These are phyloP conservation scores for Onthophagus sagittarius DNA, from an alignment of 2,888 invertebrate species.

Conservation along the genomic window DNA sequence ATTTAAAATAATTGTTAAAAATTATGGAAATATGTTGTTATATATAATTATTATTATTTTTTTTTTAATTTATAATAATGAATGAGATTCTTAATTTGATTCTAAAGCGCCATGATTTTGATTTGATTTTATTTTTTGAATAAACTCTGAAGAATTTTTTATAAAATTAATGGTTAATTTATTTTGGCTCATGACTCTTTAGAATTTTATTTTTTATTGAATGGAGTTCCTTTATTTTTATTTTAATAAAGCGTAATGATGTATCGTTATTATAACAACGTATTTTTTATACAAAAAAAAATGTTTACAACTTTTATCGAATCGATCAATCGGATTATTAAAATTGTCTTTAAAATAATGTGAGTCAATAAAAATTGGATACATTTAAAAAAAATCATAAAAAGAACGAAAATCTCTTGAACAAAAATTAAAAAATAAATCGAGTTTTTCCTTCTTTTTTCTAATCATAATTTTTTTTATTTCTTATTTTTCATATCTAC, in stretches of 20 bases:
- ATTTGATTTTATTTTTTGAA: too few relatives aligned
- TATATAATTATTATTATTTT: background rate
- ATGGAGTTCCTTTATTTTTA: background rate
- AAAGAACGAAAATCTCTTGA: too few relatives aligned
- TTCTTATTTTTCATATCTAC: background rate
- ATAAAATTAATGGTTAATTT: too few relatives aligned
- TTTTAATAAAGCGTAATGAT: background rate
- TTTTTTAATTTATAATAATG: background rate
- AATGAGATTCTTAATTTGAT: background rate
- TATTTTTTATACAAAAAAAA: background rate
- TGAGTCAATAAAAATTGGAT: too few relatives aligned
- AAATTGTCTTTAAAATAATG: too few relatives aligned
- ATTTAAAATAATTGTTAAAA: background rate
- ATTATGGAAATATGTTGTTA: background rate
- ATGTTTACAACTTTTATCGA: background rate
- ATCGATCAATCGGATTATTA: too few relatives aligned
- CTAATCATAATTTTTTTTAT: slow-evolving; percentile 13
- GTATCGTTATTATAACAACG: background rate
- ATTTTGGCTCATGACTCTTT: too few relatives aligned
- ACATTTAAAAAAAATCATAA: too few relatives aligned
- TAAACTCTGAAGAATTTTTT: too few relatives aligned
- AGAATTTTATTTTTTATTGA: too few relatives aligned
- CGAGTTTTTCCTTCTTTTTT: slow-evolving; percentile 22
- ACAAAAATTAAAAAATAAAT: slow-evolving; percentile 16
- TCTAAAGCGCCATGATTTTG: too few relatives aligned